phyloP scores from a whole-genome alignment of 2,888 invertebrate genomes.

The Pachydiplax longipennis region DNA sequence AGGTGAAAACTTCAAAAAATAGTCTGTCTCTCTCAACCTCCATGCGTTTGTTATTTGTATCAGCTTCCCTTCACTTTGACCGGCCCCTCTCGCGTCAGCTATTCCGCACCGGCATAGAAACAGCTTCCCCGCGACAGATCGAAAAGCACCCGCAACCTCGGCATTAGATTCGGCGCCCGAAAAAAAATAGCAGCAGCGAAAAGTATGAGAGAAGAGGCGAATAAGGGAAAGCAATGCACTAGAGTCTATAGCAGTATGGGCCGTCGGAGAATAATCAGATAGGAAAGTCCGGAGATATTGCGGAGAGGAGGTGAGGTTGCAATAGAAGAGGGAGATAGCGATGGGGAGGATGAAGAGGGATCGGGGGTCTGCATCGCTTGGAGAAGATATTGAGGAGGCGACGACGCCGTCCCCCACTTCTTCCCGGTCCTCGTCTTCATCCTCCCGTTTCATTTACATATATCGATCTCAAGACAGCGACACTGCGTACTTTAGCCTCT shows the following conservation, averaged over 20 bases:
- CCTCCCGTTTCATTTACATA: conserved; percentile 22
- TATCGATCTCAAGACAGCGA: conserved; percentile 42
- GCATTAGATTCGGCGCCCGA: background rate
- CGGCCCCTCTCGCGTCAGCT: too few species aligned
- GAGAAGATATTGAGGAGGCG: conserved; percentile 30
- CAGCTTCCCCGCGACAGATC: background rate
- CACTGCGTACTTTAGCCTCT: conserved; percentile 11
- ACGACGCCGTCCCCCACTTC: background rate
- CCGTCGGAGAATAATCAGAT: conserved; percentile 56
- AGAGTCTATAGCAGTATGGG: background rate
- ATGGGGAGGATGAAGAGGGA: background rate
- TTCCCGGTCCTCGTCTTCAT: conserved; percentile 8
- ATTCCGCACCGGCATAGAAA: too few species aligned
- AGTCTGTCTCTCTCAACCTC: too few species aligned
- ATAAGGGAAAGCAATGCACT: background rate
- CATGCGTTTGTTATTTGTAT: too few species aligned
- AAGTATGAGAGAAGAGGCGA: background rate
- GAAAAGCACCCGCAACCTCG: background rate
- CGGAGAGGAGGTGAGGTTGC: conserved; percentile 49
- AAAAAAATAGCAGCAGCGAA: background rate
- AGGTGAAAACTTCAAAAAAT: too few species aligned
- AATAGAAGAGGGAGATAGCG: conserved; percentile 53
- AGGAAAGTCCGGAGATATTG: conserved; percentile 48
- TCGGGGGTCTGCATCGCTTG: background rate
- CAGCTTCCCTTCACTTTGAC: too few species aligned